Base-by-base conservation (phyloP, 2,797 vertebrate genomes). In the Chrysocyon brachyurus region DNA sequence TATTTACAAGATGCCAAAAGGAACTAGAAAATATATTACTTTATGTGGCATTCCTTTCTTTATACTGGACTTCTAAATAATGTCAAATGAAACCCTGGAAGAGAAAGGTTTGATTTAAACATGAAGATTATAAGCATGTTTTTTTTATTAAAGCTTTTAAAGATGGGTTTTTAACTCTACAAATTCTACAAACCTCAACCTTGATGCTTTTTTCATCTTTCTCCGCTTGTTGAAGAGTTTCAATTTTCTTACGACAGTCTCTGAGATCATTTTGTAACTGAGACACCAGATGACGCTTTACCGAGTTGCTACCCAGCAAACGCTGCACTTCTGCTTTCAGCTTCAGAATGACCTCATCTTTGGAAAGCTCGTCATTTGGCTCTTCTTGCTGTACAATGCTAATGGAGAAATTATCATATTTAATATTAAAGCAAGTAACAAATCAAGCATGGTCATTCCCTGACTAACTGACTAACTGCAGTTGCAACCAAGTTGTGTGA, bases 271-370 rank as follows among this genome's bases (percentile, higher is more conserved):
- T 99, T 97, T 99, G 99, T 88, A 99, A 98, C 96, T 99, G 99
- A 86, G 98, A 97, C 98, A 99, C 98, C 97, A 99, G 99, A 72
- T 98, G 99, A 54, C 99, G 99, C 97, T 99, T 99, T 81, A 98
- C 98, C 87, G 99, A 99, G 97, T 99, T 99, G 97, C 99, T 99
- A 26, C 90, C 98, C 97, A 99, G 98, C 97, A 99, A 99, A 87
- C 99, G 99, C 97, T 99, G 99, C 98, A 99, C 98, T 98, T 99
- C 99, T 2, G 90, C 97, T 94, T 99, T 99, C 97, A 99, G 98
- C 97, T 99, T 98, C 78, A 97, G 96, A 96, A 99, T 96, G 12
- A 99, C 97, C 73, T 99, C 99, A 17, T 99, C 99, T 97, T 99
- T 99, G 2, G 99, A 98, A 97, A 99, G 98, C 26, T 98, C 99